phyloP scores from a whole-genome alignment of 1,140 invertebrate genomes.

The Chlorops oryzae region DNA sequence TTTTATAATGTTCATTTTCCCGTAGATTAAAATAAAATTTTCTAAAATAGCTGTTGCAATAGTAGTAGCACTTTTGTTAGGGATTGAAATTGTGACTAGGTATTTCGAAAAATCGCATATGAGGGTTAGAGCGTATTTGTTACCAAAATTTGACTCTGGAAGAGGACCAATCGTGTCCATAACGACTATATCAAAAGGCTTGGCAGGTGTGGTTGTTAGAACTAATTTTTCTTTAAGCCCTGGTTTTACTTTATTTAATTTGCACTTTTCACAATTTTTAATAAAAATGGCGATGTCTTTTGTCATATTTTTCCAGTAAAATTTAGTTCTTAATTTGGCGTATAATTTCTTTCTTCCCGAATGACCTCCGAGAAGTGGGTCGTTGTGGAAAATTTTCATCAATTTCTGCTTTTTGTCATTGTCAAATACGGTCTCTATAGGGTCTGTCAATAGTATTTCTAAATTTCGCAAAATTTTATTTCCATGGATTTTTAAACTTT shows the following conservation, averaged over 20 bases:
- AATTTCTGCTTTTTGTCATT: neutral
- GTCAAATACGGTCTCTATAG: constrained; percentile 3
- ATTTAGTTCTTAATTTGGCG: no score
- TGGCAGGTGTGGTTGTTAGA: neutral
- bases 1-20: constrained; percentile 4
- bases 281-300: constrained; percentile 9
- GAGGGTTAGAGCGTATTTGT: neutral
- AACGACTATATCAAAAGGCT: constrained; percentile 7
- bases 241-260: constrained; percentile 1
- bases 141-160: constrained; percentile 1
- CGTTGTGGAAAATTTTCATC: constrained; percentile 1
- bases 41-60: constrained; percentile 1
- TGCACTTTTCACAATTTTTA: constrained; percentile 6
- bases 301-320: constrained; percentile 3
- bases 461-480: constrained; percentile 8
- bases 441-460: constrained; percentile 5
- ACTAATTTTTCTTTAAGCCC: constrained; percentile 1
- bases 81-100: no score
- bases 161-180: neutral
- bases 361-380: neutral
- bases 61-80: neutral
- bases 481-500: no score
- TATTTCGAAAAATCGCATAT: constrained; percentile 10
- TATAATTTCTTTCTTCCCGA: no score
- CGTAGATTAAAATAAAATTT: constrained; percentile 10